phyloP scores from a whole-genome alignment of 2,888 invertebrate species.

The Brachypalpus laphriformis region DNA sequence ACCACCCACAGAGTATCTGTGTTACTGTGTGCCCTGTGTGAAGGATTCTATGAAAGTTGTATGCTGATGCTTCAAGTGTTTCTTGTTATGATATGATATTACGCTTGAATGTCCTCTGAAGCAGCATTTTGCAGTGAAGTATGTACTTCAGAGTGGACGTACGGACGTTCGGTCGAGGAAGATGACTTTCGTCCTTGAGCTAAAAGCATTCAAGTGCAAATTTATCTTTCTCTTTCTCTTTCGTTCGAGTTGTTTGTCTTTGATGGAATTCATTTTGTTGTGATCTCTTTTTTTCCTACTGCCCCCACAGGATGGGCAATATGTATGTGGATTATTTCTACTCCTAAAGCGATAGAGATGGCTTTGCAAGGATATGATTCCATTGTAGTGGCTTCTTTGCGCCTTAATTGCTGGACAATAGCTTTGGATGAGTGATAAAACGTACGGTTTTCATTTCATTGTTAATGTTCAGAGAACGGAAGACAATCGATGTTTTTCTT shows the following conservation, averaged over 20 bases:
- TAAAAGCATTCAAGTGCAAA: slow-evolving; percentile 74
- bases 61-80: slow-evolving; percentile 64
- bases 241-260: slow-evolving; percentile 41
- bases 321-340: slow-evolving; percentile 5
- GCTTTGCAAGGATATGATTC: slow-evolving; percentile 58
- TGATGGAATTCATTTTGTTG: slow-evolving; percentile 48
- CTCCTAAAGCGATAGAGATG: not conserved
- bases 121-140: slow-evolving; percentile 59
- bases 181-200: slow-evolving; percentile 68
- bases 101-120: slow-evolving; percentile 66
- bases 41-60: slow-evolving; percentile 58
- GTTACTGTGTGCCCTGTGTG: slow-evolving; percentile 1
- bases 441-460: slow-evolving; percentile 55
- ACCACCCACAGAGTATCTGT: not conserved
- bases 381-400: slow-evolving; percentile 51
- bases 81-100: slow-evolving; percentile 74
- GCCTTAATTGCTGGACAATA: slow-evolving; percentile 71
- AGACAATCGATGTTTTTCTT: slow-evolving; percentile 56
- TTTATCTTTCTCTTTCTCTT: slow-evolving; percentile 16
- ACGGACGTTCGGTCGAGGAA: not conserved
- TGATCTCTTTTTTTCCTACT: slow-evolving; percentile 16
- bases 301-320: not conserved
- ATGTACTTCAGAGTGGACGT: slow-evolving; percentile 3
- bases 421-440: slow-evolving; percentile 65
- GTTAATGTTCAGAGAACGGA: slow-evolving; percentile 48